A percentile compares a stretch with the other conserved stretches of the same genome.
phyloP scores from a whole-genome alignment of 2,797 vertebrate genomes.

The Petrocephalus sullivani region DNA sequence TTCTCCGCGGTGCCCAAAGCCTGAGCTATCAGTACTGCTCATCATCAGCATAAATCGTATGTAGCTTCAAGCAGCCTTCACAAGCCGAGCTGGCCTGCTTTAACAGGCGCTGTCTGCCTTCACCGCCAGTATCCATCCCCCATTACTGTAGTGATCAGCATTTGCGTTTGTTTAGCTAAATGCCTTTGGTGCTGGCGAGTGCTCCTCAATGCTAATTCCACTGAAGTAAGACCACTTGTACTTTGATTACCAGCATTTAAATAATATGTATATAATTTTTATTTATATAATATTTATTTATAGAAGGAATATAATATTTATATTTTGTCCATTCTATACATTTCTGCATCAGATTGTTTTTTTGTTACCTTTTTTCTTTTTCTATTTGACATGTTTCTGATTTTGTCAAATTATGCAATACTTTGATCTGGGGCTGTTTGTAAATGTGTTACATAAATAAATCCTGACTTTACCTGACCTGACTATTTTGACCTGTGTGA shows the following conservation, averaged over 20 bases:
- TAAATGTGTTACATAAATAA: neutral
- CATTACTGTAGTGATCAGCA: neutral
- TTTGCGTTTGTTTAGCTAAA: neutral
- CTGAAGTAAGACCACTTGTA: neutral
- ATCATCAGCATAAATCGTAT: neutral
- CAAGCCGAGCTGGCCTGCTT: neutral
- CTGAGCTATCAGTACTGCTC: neutral
- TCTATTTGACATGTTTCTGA: neutral
- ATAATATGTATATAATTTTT: too few relatives aligned
- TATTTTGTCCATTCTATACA: too few relatives aligned
- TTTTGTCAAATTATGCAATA: neutral
- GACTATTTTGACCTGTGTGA: neutral
- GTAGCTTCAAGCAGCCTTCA: neutral
- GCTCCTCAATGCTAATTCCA: neutral
- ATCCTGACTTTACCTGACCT: neutral
- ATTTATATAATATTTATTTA: too few relatives aligned
- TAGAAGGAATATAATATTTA: too few relatives aligned
- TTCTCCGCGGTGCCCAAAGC: neutral
- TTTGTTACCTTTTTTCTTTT: neutral
- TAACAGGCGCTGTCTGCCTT: neutral
- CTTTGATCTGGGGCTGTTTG: neutral
- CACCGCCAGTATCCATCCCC: neutral
- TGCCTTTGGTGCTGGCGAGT: neutral
- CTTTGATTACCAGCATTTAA: neutral
- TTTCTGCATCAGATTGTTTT: neutral